Conservation (phyloP, 2,113 vertebrate species). For the Bubo bubo region DNA sequence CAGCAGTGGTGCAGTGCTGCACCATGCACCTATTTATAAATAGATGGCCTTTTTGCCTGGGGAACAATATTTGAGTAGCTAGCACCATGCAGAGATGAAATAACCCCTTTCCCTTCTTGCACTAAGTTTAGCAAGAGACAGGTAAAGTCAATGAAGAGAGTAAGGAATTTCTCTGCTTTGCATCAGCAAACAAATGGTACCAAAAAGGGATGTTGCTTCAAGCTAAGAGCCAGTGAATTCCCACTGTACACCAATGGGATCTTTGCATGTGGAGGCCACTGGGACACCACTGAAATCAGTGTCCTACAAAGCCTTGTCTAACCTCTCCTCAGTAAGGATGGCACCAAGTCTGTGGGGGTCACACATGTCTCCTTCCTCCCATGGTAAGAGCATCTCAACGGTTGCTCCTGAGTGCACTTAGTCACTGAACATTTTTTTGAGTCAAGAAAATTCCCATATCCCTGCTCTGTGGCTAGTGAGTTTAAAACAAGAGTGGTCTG, state of each 20-base stretch:
- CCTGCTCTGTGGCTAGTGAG: not conserved
- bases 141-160: not conserved
- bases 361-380: not conserved
- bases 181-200: not conserved
- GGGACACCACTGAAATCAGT: not conserved
- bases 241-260: not conserved
- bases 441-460: not conserved
- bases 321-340: not conserved
- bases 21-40: not conserved
- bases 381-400: not conserved
- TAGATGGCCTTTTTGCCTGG: not conserved
- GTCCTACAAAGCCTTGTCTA: not conserved
- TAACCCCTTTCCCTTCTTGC: not conserved
- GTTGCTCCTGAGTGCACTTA: not conserved
- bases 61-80: not conserved
- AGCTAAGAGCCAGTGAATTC: not conserved
- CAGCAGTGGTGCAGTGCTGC: not conserved
- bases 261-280: not conserved
- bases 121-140: not conserved
- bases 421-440: not conserved
- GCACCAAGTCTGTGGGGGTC: accelerated
- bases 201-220: not conserved
- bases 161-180: not conserved
- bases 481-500: not conserved
- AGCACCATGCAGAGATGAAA: not conserved